Evolutionary conservation across 2,113 vertebrate genomes (phyloP).

Genomic region (Entelurus aequoreus): DNA sequence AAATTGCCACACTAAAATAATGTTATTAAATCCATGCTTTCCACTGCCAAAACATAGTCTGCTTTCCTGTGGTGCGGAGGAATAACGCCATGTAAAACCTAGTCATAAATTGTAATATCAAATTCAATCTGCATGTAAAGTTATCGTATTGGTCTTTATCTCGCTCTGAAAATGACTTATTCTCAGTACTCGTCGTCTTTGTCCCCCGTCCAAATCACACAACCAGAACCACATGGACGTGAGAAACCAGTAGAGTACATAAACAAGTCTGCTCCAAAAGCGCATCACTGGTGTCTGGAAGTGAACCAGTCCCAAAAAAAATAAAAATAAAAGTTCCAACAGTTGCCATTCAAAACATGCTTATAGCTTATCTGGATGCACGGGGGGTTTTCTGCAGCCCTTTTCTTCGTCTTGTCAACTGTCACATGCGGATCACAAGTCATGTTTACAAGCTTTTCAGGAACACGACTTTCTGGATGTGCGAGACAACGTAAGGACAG

Average conservation of each 20-base stretch:
- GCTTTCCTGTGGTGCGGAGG: constrained; percentile 20
- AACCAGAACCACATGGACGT: constrained; percentile 57
- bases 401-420: too few species aligned
- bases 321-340: constrained; percentile 5
- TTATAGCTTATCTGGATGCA: constrained; percentile 1
- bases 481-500: constrained; percentile 1
- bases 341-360: constrained; percentile 3
- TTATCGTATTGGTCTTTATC: constrained; percentile 19
- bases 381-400: too few species aligned
- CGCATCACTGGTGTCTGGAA: constrained; percentile 7
- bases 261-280: constrained; percentile 38
- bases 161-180: background rate
- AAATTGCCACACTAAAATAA: constrained; percentile 19
- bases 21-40: constrained; percentile 20
- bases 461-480: constrained; percentile 10
- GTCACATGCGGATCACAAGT: too few species aligned
- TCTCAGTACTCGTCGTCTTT: constrained; percentile 24
- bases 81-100: constrained; percentile 7
- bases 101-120: constrained; percentile 8
- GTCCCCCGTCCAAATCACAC: constrained; percentile 47
- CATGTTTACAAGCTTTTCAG: too few species aligned
- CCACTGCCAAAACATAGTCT: constrained; percentile 27
- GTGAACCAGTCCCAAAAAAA: constrained; percentile 25
- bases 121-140: constrained; percentile 22
- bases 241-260: constrained; percentile 50